phyloP scores from a whole-genome alignment of 1,140 invertebrate species.

The Galleria mellonella region DNA sequence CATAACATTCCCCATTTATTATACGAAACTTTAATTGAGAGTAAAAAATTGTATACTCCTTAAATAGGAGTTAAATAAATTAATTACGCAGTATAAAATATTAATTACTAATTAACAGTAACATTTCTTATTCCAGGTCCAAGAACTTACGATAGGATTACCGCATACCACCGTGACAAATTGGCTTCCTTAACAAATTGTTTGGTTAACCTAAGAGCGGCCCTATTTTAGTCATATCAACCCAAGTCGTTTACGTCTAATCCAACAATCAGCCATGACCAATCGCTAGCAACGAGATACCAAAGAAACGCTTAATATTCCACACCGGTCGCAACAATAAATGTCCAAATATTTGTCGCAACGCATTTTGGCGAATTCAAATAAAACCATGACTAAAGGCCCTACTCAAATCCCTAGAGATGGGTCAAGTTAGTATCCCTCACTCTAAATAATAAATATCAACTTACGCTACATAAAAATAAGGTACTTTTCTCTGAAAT shows the following conservation, averaged over 20 bases:
- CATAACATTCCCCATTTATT: too few relatives aligned
- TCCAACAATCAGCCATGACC: conserved; percentile 40
- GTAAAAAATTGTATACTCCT: too few relatives aligned
- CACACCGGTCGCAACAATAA: conserved; percentile 58
- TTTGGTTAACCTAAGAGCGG: too few relatives aligned
- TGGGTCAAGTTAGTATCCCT: conserved; percentile 28
- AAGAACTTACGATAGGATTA: too few relatives aligned
- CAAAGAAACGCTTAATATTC: conserved; percentile 65
- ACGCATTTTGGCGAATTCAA: conserved; percentile 58
- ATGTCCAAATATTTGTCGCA: conserved; percentile 71
- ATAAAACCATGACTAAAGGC: conserved; percentile 66
- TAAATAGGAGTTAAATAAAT: too few relatives aligned
- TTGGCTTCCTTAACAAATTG: too few relatives aligned
- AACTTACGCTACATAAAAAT: not conserved
- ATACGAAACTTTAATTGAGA: too few relatives aligned
- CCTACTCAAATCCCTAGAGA: conserved; percentile 50
- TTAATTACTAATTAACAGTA: too few relatives aligned
- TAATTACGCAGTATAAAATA: too few relatives aligned
- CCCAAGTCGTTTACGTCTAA: conserved; percentile 32
- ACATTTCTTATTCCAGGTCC: too few relatives aligned
- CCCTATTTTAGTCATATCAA: conserved; percentile 5
- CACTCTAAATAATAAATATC: not conserved
- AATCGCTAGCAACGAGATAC: conserved; percentile 31
- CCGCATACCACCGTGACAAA: too few relatives aligned
- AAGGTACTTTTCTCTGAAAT: not conserved